phyloP scores from a whole-genome alignment of 1,140 invertebrate genomes.

The Holcopasites calliopsidis region DNA sequence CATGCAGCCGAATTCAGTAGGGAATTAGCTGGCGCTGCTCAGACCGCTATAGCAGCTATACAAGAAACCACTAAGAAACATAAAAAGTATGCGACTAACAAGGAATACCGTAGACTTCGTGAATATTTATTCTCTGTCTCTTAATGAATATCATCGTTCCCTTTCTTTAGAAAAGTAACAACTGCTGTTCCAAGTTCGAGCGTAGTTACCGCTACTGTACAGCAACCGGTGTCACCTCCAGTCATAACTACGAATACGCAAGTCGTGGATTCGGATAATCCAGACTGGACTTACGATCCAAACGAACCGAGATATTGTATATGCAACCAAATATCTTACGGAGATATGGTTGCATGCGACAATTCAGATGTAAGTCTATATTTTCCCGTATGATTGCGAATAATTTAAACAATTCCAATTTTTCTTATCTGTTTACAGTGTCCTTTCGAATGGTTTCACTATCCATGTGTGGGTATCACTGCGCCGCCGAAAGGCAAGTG shows the following conservation, averaged over 20 bases:
- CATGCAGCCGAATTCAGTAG: conserved; percentile 81
- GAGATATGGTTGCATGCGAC: conserved; percentile 99
- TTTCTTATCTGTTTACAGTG: conserved; percentile 84
- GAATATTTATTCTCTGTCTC: neutral
- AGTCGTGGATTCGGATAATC: conserved; percentile 79
- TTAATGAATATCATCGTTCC: conserved; percentile 2
- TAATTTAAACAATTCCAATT: neutral
- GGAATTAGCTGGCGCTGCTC: conserved; percentile 88
- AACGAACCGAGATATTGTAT: conserved; percentile 98
- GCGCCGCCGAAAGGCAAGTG: conserved; percentile 98
- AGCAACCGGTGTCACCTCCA: conserved; percentile 69
- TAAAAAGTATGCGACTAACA: conserved; percentile 80
- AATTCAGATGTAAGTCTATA: conserved; percentile 92
- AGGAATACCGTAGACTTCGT: neutral
- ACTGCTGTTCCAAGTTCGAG: conserved; percentile 71
- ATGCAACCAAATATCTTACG: conserved; percentile 99
- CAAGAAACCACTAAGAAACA: conserved; percentile 85
- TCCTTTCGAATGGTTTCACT: conserved; percentile 99
- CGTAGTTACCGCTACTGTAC: conserved; percentile 72
- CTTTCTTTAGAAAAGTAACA: conserved; percentile 75
- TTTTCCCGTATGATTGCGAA: neutral
- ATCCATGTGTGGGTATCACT: conserved; percentile 97
- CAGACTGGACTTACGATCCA: conserved; percentile 92
- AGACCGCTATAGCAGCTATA: conserved; percentile 88
- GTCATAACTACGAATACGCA: conserved; percentile 69